Evolutionary conservation across 2,888 invertebrate species (phyloP).

Genomic region (Ramazzottius varieornatus): DNA sequence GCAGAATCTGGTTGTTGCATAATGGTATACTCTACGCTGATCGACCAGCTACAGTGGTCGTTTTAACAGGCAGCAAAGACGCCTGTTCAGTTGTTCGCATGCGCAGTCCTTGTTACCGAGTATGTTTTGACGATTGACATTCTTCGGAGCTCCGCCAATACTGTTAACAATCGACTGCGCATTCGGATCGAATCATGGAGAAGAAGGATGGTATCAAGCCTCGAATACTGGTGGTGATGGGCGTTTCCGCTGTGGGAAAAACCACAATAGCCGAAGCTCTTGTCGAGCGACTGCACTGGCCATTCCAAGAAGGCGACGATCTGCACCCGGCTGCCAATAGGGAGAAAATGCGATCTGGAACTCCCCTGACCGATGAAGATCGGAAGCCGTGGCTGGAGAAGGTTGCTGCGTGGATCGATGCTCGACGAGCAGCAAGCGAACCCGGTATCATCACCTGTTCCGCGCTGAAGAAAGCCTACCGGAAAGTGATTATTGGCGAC

Average conservation of each 20-base stretch:
- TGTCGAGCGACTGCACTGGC: conserved; percentile 11
- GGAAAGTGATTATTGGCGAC: conserved; percentile 10
- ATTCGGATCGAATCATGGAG: no score
- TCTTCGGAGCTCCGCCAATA: no score
- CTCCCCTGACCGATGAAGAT: conserved; percentile 18
- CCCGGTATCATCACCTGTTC: conserved; percentile 18
- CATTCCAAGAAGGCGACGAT: conserved; percentile 19
- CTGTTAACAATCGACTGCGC: no score
- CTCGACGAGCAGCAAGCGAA: no score
- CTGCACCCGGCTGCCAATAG: conserved; percentile 18
- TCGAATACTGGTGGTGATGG: conserved; percentile 10
- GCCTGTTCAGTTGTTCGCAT: no score
- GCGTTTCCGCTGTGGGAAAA: conserved; percentile 11
- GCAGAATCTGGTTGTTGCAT: no score
- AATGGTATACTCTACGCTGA: no score
- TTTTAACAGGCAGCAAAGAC: no score
- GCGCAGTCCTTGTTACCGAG: no score
- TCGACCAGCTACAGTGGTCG: no score
- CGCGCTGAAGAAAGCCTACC: conserved; percentile 18
- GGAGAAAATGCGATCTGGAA: conserved; percentile 18
- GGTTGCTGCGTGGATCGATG: conserved; percentile 8
- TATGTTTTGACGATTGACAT: no score
- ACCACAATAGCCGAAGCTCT: conserved; percentile 10
- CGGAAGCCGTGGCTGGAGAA: conserved; percentile 18
- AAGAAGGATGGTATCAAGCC: no score